Base-by-base conservation (phyloP, 2,888 invertebrate species). In the Craniophora ligustri region DNA sequence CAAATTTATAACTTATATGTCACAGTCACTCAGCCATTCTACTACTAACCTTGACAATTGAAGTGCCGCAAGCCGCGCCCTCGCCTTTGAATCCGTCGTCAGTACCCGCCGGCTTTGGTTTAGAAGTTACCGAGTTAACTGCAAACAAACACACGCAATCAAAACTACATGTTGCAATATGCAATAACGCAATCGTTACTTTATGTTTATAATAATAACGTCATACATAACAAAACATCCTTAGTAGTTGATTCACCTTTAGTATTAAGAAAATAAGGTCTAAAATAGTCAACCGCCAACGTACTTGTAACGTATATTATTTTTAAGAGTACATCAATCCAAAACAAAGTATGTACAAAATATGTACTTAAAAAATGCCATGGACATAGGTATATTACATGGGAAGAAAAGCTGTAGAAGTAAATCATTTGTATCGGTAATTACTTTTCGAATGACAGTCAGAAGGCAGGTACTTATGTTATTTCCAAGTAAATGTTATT, bases 31-130 rank as follows among this genome's bases (percentile, higher is more conserved):
- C 15, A n/a, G 16, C 14, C 2, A 34, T 36, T 40, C 14, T 4
- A 4, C 19, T 45, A 82, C 87, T 74, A 45, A 92, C 92, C 91
- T 91, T 92, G 79, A 92, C 88, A 48, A 91, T 81, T 8, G 92
- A 92, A 63, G 72, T 90, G 36, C 90, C 96, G 74, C 96, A 96
- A 39, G 95, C 95, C 34, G 96, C 95, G 19, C 95, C 95, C 79
- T 95, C 95, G 54, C 95, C 94, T 84, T 95, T 95, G 84, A 95
- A 95, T 46, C 96, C 96, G 90, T 96, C 96, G 80, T 96, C 96
- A 0, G 94, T 94, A 4, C 95, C 96, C 32, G 94, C 95, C 3
- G 96, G 95, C 84, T 95, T 95, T 15, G 94, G 87, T 69, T 93
- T 93, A 1, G 84, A 69, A 30, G 88, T 83, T 28, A 82, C 75